These are phyloP conservation scores for Sakesphorus luctuosus DNA, from an alignment of 2,113 vertebrate genomes.

Conservation along the genomic window DNA sequence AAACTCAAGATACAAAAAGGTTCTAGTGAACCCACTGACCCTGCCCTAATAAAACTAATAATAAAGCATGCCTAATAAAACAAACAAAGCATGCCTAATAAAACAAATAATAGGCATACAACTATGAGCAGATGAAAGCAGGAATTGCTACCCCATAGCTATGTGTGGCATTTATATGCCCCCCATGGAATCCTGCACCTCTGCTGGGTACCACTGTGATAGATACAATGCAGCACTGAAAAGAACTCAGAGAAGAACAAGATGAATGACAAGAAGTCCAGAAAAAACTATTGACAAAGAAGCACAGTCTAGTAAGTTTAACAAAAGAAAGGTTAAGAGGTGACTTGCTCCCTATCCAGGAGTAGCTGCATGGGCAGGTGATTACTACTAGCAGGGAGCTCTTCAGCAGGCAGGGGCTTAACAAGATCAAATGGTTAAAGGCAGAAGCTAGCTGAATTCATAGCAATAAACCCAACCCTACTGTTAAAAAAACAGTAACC, in stretches of 20 bases:
- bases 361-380: neutral
- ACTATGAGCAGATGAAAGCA: neutral
- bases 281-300: neutral
- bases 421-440: neutral
- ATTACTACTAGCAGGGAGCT: neutral
- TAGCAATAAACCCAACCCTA: neutral
- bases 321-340: neutral
- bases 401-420: neutral
- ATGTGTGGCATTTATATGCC: fast-evolving
- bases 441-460: neutral
- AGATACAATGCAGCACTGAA: neutral
- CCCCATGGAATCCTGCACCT: neutral
- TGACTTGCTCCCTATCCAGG: neutral
- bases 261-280: neutral
- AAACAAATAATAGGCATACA: neutral
- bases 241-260: neutral
- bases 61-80: neutral
- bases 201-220: neutral
- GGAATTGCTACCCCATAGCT: neutral
- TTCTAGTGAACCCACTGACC: neutral
- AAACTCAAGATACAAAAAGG: neutral
- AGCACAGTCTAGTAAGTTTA: neutral
- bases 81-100: neutral
- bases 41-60: neutral
- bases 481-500: neutral